Base-by-base conservation (phyloP, 2,113 vertebrate species). In the Orycteropus afer region DNA sequence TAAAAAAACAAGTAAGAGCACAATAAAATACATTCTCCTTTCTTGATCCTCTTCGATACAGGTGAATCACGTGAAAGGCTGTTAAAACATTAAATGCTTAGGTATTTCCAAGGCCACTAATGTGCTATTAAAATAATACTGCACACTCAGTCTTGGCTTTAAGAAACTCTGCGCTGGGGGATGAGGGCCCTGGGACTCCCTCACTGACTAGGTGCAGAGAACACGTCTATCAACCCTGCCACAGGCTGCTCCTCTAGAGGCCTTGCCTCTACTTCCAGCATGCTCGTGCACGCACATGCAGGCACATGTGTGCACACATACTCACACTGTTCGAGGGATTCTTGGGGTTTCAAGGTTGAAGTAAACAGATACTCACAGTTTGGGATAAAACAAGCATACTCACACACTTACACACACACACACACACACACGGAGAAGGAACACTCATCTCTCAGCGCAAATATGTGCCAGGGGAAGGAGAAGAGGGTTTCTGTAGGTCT, bases 281-380 rank as follows among this genome's bases (percentile, higher is more conserved):
- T 77, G 90, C 87, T 59, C 47, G 89, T 49, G 71, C 37, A 29
- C 42, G 76, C 69, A 76, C 63, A 79, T 0, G 49, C 1, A 37
- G 37, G 85, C 37, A 63, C 49, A 93, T 51, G 80, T 4, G 9
- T 23, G 32, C 22, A 77, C 73, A 86, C 55, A 77, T 55, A 81
- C n/a, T 47, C 92, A 93, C 34, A 76, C 87, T 86, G 69, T 95
- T 97, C 69, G 97, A 98, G 98, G 96, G 98, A 98, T 98, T 98
- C 96, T 97, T 98, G 95, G 98, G 96, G 98, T 97, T 96, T 98
- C 97, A 98, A 98, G 97, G 97, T 91, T 97, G 97, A 98, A 98
- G 98, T 98, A 98, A 98, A 98, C 95, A 85, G 95, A 94, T 96
- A 95, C 97, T 98, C 98, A 98, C 98, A 98, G 98, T 98, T 98